phyloP scores from a whole-genome alignment of 2,113 vertebrate genomes.

The Australoheros scitulus region DNA sequence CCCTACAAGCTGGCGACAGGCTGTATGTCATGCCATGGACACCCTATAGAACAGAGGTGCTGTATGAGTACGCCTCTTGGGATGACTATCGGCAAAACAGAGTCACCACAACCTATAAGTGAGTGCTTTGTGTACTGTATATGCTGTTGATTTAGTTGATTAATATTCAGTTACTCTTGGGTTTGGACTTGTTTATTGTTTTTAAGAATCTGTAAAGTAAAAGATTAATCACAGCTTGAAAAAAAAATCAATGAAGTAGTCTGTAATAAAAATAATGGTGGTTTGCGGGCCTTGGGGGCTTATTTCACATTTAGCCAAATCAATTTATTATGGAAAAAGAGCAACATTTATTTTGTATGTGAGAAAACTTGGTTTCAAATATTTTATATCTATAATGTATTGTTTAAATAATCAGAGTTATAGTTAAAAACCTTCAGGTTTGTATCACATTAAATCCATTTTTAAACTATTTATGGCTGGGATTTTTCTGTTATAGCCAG shows the following conservation, averaged over 20 bases:
- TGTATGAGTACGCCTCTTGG: conserved; percentile 93
- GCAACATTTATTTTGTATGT: background rate
- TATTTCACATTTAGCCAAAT: background rate
- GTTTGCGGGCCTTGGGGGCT: background rate
- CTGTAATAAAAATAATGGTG: background rate
- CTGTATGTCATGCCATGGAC: conserved; percentile 98
- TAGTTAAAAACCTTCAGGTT: background rate
- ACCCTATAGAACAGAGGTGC: conserved; percentile 91
- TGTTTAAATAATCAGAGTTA: background rate
- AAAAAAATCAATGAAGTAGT: conserved; percentile 6
- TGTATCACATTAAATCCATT: background rate
- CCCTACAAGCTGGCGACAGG: conserved; percentile 91
- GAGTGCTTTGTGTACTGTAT: conserved; percentile 47
- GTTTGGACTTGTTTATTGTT: background rate
- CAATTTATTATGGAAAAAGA: conserved; percentile 5
- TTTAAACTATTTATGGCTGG: background rate
- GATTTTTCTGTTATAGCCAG: background rate
- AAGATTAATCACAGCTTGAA: background rate
- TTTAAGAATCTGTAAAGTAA: background rate
- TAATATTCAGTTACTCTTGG: background rate
- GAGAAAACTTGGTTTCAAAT: conserved; percentile 1
- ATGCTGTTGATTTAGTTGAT: background rate
- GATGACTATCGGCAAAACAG: conserved; percentile 88
- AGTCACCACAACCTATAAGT: conserved; percentile 91
- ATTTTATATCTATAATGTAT: background rate